Percentiles rank a stretch among this genome's conserved stretches.
phyloP scores from a whole-genome alignment of 2,888 invertebrate genomes.

The Meiosimyza decipiens region DNA sequence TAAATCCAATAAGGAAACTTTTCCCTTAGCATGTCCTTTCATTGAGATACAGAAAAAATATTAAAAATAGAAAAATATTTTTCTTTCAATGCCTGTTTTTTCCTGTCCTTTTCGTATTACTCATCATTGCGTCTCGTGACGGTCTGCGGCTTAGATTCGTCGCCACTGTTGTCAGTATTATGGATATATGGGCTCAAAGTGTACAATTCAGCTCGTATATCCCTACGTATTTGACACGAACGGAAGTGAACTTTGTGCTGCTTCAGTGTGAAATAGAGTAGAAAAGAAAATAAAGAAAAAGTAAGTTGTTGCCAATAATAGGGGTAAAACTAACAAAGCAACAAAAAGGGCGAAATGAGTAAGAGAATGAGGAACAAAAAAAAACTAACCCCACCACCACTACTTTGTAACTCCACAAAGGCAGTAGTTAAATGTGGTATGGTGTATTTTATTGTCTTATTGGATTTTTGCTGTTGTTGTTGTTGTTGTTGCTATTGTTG shows the following conservation, averaged over 20 bases:
- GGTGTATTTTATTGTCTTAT: conserved; percentile 30
- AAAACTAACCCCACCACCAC: conserved; percentile 6
- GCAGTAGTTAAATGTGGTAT: background rate
- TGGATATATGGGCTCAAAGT: too few relatives aligned
- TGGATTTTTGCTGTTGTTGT: conserved; percentile 25
- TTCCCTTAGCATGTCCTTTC: too few relatives aligned
- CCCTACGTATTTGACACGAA: conserved; percentile 20
- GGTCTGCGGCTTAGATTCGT: conserved; percentile 21
- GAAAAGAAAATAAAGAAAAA: conserved; percentile 1
- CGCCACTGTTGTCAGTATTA: background rate
- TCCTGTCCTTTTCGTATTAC: background rate
- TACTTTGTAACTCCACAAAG: too few relatives aligned
- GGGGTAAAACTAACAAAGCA: background rate
- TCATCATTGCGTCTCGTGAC: conserved; percentile 23
- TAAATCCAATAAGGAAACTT: too few relatives aligned
- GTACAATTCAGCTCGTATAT: background rate
- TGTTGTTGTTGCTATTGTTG: conserved; percentile 35
- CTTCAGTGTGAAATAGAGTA: conserved; percentile 21
- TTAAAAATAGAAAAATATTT: too few relatives aligned
- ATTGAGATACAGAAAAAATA: too few relatives aligned
- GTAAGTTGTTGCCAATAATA: too few relatives aligned
- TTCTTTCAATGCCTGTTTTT: too few relatives aligned
- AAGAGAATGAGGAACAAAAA: background rate
- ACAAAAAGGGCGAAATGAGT: background rate
- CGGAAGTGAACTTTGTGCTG: conserved; percentile 34